Evolutionary conservation across 2,797 vertebrate genomes (phyloP).

Genomic region (Argentina silus): DNA sequence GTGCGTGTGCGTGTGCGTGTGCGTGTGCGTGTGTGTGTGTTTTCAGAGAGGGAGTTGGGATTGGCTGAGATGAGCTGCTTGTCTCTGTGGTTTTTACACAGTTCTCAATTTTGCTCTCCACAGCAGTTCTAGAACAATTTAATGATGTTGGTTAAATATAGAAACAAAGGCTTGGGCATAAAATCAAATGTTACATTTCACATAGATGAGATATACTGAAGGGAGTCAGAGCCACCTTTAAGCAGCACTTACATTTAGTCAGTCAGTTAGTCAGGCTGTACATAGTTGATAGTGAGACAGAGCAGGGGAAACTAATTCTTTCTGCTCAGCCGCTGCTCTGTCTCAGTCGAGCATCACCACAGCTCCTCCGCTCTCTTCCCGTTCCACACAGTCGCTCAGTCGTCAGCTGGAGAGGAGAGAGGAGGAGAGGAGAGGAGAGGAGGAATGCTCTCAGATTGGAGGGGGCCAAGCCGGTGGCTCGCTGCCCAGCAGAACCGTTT

Average conservation of each 20-base stretch:
- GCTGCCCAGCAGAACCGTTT: conserved; percentile 62
- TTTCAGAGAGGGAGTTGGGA: no score
- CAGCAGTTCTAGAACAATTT: conserved; percentile 10
- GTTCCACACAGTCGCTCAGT: conserved; percentile 38
- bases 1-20: no score
- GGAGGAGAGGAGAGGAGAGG: conserved; percentile 28
- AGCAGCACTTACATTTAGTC: no score
- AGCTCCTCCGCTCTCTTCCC: conserved; percentile 12
- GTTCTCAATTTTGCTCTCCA: conserved; percentile 7
- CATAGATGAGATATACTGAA: neutral
- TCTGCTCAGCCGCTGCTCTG: conserved; percentile 63
- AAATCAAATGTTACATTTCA: conserved; percentile 11
- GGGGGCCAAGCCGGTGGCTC: conserved; percentile 68
- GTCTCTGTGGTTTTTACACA: neutral
- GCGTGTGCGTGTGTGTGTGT: no score
- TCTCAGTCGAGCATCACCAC: conserved; percentile 39
- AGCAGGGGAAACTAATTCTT: conserved; percentile 80
- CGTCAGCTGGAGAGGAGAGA: conserved; percentile 33
- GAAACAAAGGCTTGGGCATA: neutral
- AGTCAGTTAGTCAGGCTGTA: conserved; percentile 67
- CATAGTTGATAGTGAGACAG: conserved; percentile 74
- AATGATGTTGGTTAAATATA: neutral
- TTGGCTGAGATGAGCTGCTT: conserved; percentile 30
- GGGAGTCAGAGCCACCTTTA: no score
- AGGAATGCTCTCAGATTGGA: conserved; percentile 64